Evolutionary conservation across 2,113 vertebrate species (phyloP), one percentile per base, ranked within the genome.

Genomic region (Tychaedon coryphoeus): DNA sequence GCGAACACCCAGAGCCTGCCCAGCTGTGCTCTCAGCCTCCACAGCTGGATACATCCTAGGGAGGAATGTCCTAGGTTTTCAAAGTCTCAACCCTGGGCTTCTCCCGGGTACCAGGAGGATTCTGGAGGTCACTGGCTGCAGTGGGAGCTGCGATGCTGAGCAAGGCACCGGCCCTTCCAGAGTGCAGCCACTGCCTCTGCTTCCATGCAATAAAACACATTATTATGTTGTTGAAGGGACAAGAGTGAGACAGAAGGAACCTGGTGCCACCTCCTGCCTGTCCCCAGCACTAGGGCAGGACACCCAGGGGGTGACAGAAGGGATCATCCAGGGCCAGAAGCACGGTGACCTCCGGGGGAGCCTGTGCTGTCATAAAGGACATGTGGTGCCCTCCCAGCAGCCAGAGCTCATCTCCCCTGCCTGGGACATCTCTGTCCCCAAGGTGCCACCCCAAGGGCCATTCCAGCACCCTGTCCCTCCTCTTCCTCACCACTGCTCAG

Each of bases 31-130:
- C 53, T 57, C 8, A 54, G 40, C 81, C 47, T n/a, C 76, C 53
- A 5, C 3, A 10, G 48, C 62, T 77, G 72, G 77, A 53, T 8
- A 3, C 2, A 1, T 16, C 60, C 82, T 11, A 28, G 7, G 26
- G 43, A 51, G 38, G 43, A 72, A 66, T 0, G 0, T 2, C 8
- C 33, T 26, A 3, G 6, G 8, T 7, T 51, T 74, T 34, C 43
- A 20, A 19, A 38, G 6, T 11, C 38, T 47, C 72, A 65, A 53
- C 14, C 34, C 29, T 9, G 17, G 57, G 53, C 36, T 83, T 53
- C 83, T 65, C 29, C 31, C 0, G 5, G 47, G 34, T 26, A 8
- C 62, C 2, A 36, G 40, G 74, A 36, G 26, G 47, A 31, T 3
- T 1, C 77, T 47, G 83, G 50, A 25, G 58, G 28, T 2, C 31